Conservation (phyloP, 2,888 invertebrate species). For the Drosophila aldrichi region DNA sequence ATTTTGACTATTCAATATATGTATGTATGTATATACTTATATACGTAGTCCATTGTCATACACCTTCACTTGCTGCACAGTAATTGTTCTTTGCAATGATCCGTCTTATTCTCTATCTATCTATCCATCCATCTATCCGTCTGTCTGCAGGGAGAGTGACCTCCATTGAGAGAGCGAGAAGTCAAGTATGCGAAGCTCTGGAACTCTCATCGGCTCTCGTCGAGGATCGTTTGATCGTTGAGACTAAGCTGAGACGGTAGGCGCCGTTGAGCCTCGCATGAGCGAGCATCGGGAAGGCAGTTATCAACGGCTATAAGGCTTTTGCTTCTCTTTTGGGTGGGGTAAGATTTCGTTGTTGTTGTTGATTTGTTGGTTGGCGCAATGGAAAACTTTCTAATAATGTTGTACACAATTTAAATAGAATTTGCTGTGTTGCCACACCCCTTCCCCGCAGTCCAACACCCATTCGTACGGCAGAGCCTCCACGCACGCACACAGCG, state of each 20-base stretch:
- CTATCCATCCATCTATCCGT: no score
- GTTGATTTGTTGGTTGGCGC: constrained; percentile 52
- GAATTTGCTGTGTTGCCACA: constrained; percentile 75
- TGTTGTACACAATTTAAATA: constrained; percentile 85
- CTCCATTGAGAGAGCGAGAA: no score
- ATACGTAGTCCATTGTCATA: no score
- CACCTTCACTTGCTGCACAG: no score
- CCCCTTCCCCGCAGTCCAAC: constrained; percentile 8
- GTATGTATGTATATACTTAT: background rate
- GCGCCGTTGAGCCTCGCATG: background rate
- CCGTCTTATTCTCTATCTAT: no score
- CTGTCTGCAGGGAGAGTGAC: background rate
- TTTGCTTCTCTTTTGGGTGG: background rate
- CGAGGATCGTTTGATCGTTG: no score
- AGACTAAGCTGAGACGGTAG: no score
- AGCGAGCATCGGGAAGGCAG: background rate
- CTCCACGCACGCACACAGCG: constrained; percentile 15
- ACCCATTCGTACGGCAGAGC: constrained; percentile 1
- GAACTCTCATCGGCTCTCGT: no score
- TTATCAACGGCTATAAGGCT: background rate
- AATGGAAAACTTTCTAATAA: constrained; percentile 83
- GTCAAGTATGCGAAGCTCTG: background rate
- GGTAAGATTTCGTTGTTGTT: constrained; percentile 13
- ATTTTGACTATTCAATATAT: background rate
- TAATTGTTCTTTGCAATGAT: no score